phyloP scores from a whole-genome alignment of 2,113 vertebrate genomes.

The Lamprotornis superbus region DNA sequence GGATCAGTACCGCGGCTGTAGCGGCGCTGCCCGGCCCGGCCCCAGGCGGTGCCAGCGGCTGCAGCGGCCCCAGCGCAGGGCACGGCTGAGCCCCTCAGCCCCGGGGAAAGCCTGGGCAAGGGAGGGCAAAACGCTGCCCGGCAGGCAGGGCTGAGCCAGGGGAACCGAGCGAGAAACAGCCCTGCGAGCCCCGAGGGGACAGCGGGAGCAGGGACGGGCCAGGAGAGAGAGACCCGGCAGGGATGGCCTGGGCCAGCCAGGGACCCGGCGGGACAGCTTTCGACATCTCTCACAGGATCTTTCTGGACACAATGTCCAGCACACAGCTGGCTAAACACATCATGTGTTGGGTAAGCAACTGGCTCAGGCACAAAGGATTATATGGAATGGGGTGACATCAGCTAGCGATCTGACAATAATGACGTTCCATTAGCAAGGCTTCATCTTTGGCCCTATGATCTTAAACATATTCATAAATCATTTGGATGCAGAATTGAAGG shows the following conservation, averaged over 20 bases:
- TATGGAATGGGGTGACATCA: background rate
- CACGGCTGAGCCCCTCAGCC: background rate
- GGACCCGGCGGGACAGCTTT: background rate
- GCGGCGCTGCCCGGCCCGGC: too few relatives aligned
- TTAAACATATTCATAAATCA: background rate
- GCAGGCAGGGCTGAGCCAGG: background rate
- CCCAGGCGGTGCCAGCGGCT: background rate
- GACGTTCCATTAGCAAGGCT: background rate
- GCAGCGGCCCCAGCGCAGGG: background rate
- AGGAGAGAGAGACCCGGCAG: background rate
- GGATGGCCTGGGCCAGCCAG: background rate
- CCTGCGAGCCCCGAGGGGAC: background rate
- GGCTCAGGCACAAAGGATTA: background rate
- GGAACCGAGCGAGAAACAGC: background rate
- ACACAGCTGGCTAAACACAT: background rate
- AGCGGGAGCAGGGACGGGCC: background rate
- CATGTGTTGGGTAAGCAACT: too few relatives aligned
- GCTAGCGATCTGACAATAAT: rapidly evolving
- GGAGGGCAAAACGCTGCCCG: background rate
- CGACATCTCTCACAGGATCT: background rate
- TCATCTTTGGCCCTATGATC: rapidly evolving
- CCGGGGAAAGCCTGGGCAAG: background rate
- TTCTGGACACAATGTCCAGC: background rate
- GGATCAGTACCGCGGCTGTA: too few relatives aligned
- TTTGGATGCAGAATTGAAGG: background rate